Evolutionary conservation across 1,140 invertebrate species (phyloP).

Genomic region (Mylabris phalerata): DNA sequence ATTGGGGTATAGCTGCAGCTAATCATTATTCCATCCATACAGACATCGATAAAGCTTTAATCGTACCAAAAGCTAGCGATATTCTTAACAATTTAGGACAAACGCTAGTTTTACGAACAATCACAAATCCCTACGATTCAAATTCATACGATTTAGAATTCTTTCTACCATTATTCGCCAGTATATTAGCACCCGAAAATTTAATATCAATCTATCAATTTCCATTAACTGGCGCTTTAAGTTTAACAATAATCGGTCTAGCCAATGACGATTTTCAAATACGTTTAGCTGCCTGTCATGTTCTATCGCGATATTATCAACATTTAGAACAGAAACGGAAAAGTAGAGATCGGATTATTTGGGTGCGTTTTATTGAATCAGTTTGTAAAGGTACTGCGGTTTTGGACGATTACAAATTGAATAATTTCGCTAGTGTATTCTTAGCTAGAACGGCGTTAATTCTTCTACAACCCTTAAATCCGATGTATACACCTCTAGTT

Average conservation of each 20-base stretch:
- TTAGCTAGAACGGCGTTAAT: conserved; percentile 57
- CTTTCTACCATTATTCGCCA: conserved; percentile 60
- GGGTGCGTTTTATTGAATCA: conserved; percentile 36
- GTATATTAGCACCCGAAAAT: conserved; percentile 56
- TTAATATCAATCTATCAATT: conserved; percentile 59
- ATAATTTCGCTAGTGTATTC: conserved; percentile 62
- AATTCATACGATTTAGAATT: conserved; percentile 63
- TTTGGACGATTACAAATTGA: conserved; percentile 48
- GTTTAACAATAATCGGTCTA: conserved; percentile 56
- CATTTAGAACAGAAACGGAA: conserved; percentile 56
- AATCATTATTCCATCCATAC: conserved; percentile 63
- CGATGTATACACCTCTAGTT: conserved; percentile 60
- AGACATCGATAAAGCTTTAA: conserved; percentile 51
- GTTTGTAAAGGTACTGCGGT: conserved; percentile 35
- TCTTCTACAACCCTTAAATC: conserved; percentile 58
- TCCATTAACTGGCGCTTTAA: conserved; percentile 55
- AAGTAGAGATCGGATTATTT: conserved; percentile 37
- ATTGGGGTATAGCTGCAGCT: conserved; percentile 71
- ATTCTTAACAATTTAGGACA: conserved; percentile 63
- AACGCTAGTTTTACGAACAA: conserved; percentile 56
- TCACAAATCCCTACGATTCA: conserved; percentile 39
- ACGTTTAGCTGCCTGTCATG: conserved; percentile 57
- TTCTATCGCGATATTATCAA: conserved; percentile 58
- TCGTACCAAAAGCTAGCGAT: conserved; percentile 60
- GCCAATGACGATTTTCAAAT: conserved; percentile 52